phyloP scores from a whole-genome alignment of 2,113 vertebrate species.

The Cephalopholis sonnerati region DNA sequence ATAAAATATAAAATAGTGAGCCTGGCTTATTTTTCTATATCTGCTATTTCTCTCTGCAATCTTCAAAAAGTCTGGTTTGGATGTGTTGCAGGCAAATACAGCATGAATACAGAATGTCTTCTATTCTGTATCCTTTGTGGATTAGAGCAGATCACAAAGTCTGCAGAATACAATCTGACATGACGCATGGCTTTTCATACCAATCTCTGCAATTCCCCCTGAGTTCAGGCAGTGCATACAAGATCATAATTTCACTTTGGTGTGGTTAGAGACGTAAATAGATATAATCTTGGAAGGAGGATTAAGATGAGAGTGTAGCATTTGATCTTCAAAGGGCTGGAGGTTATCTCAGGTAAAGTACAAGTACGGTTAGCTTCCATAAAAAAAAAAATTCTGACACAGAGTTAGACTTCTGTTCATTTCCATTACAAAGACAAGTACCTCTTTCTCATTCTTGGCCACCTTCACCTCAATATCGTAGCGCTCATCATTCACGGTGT shows the following conservation, averaged over 20 bases:
- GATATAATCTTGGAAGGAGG: slow-evolving; percentile 66
- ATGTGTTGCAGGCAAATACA: slow-evolving; percentile 34
- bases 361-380: slow-evolving; percentile 39
- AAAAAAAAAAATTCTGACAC: slow-evolving; percentile 51
- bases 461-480: slow-evolving; percentile 81
- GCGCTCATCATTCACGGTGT: slow-evolving; percentile 78
- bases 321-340: slow-evolving; percentile 73
- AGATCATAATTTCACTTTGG: slow-evolving; percentile 69
- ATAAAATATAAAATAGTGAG: neutral
- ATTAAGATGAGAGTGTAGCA: slow-evolving; percentile 58
- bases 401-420: slow-evolving; percentile 70
- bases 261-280: slow-evolving; percentile 66
- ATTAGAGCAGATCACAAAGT: slow-evolving; percentile 63
- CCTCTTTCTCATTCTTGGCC: slow-evolving; percentile 78
- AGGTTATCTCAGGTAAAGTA: slow-evolving; percentile 63
- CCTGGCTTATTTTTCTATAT: neutral
- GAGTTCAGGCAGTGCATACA: slow-evolving; percentile 46
- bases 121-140: slow-evolving; percentile 53
- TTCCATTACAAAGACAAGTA: slow-evolving; percentile 79
- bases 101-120: slow-evolving; percentile 11
- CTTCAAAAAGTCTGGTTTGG: neutral
- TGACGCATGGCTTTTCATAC: slow-evolving; percentile 46
- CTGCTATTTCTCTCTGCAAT: slow-evolving; percentile 18
- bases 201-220: slow-evolving; percentile 44
- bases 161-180: slow-evolving; percentile 55